Evolutionary conservation across 2,113 vertebrate genomes (phyloP).

Genomic region (Ptyas mucosa): DNA sequence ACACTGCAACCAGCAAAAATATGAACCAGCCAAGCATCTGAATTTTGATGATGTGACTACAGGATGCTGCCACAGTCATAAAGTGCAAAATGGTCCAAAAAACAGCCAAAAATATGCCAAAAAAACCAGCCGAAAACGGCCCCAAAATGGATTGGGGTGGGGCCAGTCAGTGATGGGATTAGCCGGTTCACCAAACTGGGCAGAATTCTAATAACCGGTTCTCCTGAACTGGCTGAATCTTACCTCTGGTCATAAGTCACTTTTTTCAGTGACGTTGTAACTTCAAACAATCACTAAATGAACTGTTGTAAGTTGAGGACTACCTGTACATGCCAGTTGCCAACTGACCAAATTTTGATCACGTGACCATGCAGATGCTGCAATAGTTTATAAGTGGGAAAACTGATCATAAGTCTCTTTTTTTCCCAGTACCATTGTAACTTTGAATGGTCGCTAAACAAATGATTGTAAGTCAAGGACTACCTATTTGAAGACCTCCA

Average conservation of each 20-base stretch:
- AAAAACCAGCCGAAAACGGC: too few species aligned
- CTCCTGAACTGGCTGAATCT: too few species aligned
- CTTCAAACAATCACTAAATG: not conserved
- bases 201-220: too few species aligned
- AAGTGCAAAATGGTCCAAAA: not conserved
- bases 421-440: not conserved
- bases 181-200: too few species aligned
- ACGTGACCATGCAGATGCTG: not conserved
- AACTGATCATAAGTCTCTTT: not conserved
- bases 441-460: not conserved
- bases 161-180: too few species aligned
- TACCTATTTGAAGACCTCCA: not conserved
- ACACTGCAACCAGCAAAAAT: not conserved
- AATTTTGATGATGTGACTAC: not conserved
- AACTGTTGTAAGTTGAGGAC: not conserved
- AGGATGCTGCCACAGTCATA: not conserved
- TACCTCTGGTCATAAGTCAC: not conserved
- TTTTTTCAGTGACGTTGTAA: not conserved
- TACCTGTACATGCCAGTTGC: not conserved
- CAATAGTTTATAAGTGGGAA: too few species aligned
- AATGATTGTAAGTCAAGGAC: not conserved
- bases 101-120: too few species aligned
- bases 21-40: not conserved
- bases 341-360: not conserved
- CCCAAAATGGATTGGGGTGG: too few species aligned